Evolutionary conservation across 2,113 vertebrate genomes (phyloP), one percentile per base, ranked within the genome.

Genomic region (Calyptomena viridis): DNA sequence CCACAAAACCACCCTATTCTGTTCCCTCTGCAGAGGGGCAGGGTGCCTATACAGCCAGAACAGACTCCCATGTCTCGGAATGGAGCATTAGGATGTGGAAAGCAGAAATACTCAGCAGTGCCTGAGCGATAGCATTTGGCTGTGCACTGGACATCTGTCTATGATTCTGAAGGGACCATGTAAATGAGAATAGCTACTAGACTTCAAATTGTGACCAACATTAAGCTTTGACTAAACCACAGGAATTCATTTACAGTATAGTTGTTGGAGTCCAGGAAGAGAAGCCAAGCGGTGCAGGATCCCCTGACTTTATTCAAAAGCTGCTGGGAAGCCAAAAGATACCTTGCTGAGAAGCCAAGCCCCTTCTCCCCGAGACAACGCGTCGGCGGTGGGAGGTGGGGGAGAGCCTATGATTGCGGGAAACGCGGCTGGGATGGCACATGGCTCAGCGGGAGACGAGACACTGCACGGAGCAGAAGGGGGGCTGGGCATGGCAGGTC

Each of bases 161-260:
- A 2, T 31, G 47, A 24, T 15, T 55, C 31, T 46, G 23, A 53
- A 60, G 37, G 27, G 14, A 50, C 22, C 14, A 8, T 37, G 40
- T 9, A 6, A 30, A 17, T 0, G 0, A 39, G 23, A 59, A 47
- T 12, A 64, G 3, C 2, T 9, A 35, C n/a, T 40, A 28, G 22
- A 37, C 30, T 91, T 78, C 49, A 27, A 55, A 35, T 3, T 11
- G 25, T 37, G 39, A 21, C 14, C 35, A 40, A 3, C 2, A 4
- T 6, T 33, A 7, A 22, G 16, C 58, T 85, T 66, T 40, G 31
- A 42, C 35, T n/a, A 27, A 30, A 62, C 33, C 5, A 63, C 25
- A 50, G 14, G 52, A 30, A 58, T 28, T 55, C 3, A 40, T 64
- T 71, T 69, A 37, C 46, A 66, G n/a, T n/a, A n/a, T n/a, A n/a